These are phyloP conservation scores for Stenotaenia linearis DNA, from an alignment of 2,888 invertebrate species.

Conservation along the genomic window DNA sequence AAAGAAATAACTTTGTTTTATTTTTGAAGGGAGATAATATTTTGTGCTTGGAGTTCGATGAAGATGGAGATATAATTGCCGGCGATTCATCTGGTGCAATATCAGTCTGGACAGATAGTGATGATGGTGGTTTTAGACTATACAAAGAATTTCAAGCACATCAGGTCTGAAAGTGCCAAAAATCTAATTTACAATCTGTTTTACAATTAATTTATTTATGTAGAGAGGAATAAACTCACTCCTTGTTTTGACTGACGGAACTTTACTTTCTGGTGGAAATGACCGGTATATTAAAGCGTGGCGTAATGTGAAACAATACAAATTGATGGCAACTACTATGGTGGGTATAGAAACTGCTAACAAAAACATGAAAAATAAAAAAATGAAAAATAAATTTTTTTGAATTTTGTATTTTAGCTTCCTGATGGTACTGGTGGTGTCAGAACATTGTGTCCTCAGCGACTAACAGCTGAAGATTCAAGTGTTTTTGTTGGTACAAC, in stretches of 20 bases:
- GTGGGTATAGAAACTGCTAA: no score
- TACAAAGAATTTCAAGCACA: constrained; percentile 35
- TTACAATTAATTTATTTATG: background rate
- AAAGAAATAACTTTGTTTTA: no score
- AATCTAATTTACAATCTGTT: background rate
- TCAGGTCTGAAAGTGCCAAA: constrained; percentile 28
- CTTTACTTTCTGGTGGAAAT: constrained; percentile 80
- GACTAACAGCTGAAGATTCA: constrained; percentile 80
- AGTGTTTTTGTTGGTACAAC: constrained; percentile 88
- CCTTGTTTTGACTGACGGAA: constrained; percentile 83
- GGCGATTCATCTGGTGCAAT: constrained; percentile 89
- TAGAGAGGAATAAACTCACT: constrained; percentile 67
- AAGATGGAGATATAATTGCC: constrained; percentile 85
- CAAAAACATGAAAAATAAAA: no score
- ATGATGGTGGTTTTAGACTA: constrained; percentile 69
- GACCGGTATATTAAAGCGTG: constrained; percentile 85
- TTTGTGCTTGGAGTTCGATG: constrained; percentile 73
- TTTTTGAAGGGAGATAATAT: constrained; percentile 50
- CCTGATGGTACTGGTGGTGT: constrained; percentile 84
- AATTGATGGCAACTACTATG: constrained; percentile 81
- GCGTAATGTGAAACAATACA: constrained; percentile 85
- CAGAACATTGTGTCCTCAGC: constrained; percentile 78
- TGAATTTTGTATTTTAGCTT: constrained; percentile 54
- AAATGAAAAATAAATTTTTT: background rate
- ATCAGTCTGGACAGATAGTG: constrained; percentile 81